Conservation (phyloP, 1,140 invertebrate genomes). For the Drosophila fuyamai region DNA sequence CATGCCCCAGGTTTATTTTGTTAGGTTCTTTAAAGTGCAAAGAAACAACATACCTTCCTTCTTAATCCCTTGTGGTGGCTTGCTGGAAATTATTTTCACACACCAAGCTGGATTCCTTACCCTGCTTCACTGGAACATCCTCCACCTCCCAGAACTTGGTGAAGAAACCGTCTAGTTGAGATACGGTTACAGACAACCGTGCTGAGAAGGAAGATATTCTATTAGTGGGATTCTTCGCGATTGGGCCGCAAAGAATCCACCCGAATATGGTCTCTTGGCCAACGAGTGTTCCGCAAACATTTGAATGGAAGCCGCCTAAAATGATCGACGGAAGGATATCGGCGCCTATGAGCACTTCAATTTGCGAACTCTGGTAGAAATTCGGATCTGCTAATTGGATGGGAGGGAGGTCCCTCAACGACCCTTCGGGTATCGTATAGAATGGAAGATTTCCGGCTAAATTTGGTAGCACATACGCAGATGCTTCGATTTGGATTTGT, state of each 20-base stretch:
- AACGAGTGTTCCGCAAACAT: neutral
- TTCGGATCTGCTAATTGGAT: neutral
- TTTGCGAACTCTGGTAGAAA: slow-evolving; percentile 2
- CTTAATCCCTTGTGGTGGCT: neutral
- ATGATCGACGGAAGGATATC: slow-evolving; percentile 3
- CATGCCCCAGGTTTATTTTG: no score
- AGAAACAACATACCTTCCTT: neutral
- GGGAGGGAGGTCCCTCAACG: neutral
- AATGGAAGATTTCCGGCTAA: neutral
- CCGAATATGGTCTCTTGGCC: slow-evolving; percentile 5
- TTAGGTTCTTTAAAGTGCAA: no score
- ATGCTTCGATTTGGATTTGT: no score
- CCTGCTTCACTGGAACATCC: neutral
- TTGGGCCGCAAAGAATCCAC: neutral
- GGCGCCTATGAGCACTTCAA: slow-evolving; percentile 2
- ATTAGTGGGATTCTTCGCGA: no score
- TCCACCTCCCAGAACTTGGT: neutral
- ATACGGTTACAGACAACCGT: neutral
- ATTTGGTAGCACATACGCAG: no score
- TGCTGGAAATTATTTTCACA: no score
- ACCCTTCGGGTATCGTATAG: neutral
- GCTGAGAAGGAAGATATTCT: neutral
- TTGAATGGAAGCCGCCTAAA: neutral
- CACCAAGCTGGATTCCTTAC: no score
- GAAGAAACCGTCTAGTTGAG: neutral